phyloP scores from a whole-genome alignment of 2,797 vertebrate species.

The Chaetodon trifasciatus region DNA sequence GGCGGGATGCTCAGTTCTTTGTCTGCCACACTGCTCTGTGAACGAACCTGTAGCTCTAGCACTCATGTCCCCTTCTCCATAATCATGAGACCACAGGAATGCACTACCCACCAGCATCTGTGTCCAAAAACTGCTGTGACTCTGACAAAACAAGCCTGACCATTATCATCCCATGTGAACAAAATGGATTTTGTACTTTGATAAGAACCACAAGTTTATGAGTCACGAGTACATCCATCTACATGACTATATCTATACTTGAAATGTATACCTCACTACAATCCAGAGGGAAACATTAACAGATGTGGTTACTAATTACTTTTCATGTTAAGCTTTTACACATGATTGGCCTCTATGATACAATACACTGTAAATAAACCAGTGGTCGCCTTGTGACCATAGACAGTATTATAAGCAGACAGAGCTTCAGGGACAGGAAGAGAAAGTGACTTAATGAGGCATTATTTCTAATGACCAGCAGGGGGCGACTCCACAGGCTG shows the following conservation, averaged over 20 bases:
- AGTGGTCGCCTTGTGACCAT: too few relatives aligned
- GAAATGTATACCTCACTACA: not conserved
- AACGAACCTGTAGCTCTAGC: conserved; percentile 19
- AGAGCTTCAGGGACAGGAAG: too few relatives aligned
- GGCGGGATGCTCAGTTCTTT: conserved; percentile 18
- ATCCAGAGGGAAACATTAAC: not conserved
- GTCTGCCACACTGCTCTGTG: conserved; percentile 25
- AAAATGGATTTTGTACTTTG: conserved; percentile 3
- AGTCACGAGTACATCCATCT: too few relatives aligned
- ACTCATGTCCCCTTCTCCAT: conserved; percentile 1
- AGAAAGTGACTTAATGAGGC: too few relatives aligned
- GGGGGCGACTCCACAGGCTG: too few relatives aligned
- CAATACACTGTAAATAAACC: too few relatives aligned
- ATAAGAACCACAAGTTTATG: not conserved
- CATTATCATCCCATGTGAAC: not conserved
- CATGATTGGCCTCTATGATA: not conserved
- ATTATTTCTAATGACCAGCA: too few relatives aligned
- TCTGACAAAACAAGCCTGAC: not conserved
- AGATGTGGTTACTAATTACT: not conserved
- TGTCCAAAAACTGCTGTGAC: conserved; percentile 9
- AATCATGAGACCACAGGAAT: conserved; percentile 10
- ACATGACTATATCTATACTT: not conserved
- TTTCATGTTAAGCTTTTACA: not conserved
- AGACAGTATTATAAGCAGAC: too few relatives aligned
- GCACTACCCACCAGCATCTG: not conserved